Base-by-base conservation (phyloP, 2,113 vertebrate species). In the Uria lomvia region DNA sequence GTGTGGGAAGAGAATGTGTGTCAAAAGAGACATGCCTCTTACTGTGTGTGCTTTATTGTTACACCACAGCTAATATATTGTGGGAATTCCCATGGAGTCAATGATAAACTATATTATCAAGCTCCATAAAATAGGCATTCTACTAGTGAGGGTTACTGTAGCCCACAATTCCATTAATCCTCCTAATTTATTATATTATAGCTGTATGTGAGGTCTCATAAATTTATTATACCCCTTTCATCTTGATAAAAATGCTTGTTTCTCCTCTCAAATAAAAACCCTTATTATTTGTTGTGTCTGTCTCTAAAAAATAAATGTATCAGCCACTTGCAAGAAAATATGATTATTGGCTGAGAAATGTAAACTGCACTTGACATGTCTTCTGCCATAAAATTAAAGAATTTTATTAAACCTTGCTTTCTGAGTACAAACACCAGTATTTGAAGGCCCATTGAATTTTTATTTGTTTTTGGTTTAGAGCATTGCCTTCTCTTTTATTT, bases 1-100 rank as follows among this genome's bases (percentile, higher is more conserved):
- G 98, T 99, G 99, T 99, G 99, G 98, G 99, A 99, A 99, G 99
- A 98, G 99, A 99, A 99, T 99, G 99, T 98, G 99, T 98, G 98
- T 98, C 98, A 98, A 98, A 98, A 98, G 98, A 98, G 98, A 98
- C 98, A 98, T 98, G 98, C 98, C 98, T 98, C 98, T 99, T 96
- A 98, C 98, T 98, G 98, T 98, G 98, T 98, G 97, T 81, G 98
- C 98, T 98, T 98, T 98, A 99, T 99, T 99, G 98, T 99, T 98
- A 98, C 97, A 98, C 98, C 97, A 97, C 98, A 98, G 97, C 97
- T 98, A 98, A 98, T 99, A 99, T 99, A 99, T 99, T 98, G 99
- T 99, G 98, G 98, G 98, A 99, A 99, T 98, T 99, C 98, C 98
- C 98, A 98, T 98, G 98, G 98, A 98, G 98, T 98, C 97, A 96